phyloP scores from a whole-genome alignment of 1,140 invertebrate genomes.

The Procambarus clarkii region DNA sequence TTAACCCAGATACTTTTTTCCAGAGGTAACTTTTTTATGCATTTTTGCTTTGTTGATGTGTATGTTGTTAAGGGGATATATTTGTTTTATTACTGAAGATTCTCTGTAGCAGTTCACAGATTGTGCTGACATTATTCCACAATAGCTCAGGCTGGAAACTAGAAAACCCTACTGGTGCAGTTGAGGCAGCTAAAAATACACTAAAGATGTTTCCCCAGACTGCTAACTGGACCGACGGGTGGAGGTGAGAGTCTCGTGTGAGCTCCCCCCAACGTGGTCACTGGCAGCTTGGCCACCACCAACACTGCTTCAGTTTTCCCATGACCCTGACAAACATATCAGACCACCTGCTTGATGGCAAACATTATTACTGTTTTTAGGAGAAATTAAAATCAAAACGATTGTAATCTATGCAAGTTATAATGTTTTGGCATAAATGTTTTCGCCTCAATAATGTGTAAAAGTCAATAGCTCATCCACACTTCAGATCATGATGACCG shows the following conservation, averaged over 20 bases:
- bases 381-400: slow-evolving; percentile 64
- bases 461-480: slow-evolving; percentile 57
- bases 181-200: slow-evolving; percentile 44
- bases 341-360: slow-evolving; percentile 55
- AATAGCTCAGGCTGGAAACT: slow-evolving; percentile 40
- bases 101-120: slow-evolving; percentile 47
- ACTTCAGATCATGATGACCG: slow-evolving; percentile 49
- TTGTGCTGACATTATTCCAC: slow-evolving; percentile 44
- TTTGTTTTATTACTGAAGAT: slow-evolving; percentile 16
- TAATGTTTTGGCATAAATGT: slow-evolving; percentile 59
- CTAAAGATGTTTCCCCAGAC: slow-evolving; percentile 36
- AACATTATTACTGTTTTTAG: slow-evolving; percentile 49
- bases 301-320: slow-evolving; percentile 30
- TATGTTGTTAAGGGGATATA: slow-evolving; percentile 43
- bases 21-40: slow-evolving; percentile 26
- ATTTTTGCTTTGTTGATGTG: slow-evolving; percentile 45
- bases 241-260: background rate
- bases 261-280: background rate
- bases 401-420: slow-evolving; percentile 65
- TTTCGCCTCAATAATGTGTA: slow-evolving; percentile 52
- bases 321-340: slow-evolving; percentile 60
- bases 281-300: slow-evolving; percentile 7
- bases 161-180: slow-evolving; percentile 37
- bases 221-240: background rate
- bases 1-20: slow-evolving; percentile 39